These are phyloP conservation scores for Sylvicola fuscatus DNA, from an alignment of 2,888 invertebrate species.

Conservation along the genomic window DNA sequence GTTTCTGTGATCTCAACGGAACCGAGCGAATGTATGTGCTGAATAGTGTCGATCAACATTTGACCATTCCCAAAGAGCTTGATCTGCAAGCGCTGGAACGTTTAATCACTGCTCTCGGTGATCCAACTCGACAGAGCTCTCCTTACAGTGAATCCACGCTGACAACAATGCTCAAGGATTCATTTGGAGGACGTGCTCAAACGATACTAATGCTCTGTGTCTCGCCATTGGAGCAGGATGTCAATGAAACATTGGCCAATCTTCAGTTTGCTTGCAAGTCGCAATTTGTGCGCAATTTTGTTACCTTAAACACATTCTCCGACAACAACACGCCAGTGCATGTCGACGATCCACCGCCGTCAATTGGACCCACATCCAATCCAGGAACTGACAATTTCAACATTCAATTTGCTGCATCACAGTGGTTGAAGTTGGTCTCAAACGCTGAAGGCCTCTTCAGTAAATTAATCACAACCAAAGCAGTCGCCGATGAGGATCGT, in stretches of 20 bases:
- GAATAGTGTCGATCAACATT: conserved; percentile 25
- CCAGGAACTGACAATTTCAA: conserved; percentile 33
- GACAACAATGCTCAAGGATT: conserved; percentile 47
- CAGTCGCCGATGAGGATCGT: conserved; percentile 47
- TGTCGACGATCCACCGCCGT: conserved; percentile 21
- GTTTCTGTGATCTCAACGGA: conserved; percentile 48
- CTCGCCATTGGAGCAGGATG: conserved; percentile 45
- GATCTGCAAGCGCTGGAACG: conserved; percentile 44
- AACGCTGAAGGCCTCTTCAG: conserved; percentile 68
- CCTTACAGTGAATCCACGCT: conserved; percentile 29
- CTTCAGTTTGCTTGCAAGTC: conserved; percentile 44
- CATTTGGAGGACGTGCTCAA: conserved; percentile 55
- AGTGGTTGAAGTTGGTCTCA: conserved; percentile 61
- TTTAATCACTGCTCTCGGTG: conserved; percentile 28
- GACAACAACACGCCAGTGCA: conserved; percentile 36
- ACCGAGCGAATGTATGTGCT: conserved; percentile 28
- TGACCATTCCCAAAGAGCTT: conserved; percentile 33
- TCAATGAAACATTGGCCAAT: conserved; percentile 46
- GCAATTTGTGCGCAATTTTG: conserved; percentile 45
- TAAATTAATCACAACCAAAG: conserved; percentile 44
- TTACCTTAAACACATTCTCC: conserved; percentile 48
- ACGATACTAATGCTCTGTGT: conserved; percentile 51
- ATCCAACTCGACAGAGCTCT: conserved; percentile 18
- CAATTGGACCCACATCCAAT: no score
- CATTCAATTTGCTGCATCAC: conserved; percentile 62